Evolutionary conservation across 1,140 invertebrate species (phyloP).

Genomic region (Diachasma alloeum): DNA sequence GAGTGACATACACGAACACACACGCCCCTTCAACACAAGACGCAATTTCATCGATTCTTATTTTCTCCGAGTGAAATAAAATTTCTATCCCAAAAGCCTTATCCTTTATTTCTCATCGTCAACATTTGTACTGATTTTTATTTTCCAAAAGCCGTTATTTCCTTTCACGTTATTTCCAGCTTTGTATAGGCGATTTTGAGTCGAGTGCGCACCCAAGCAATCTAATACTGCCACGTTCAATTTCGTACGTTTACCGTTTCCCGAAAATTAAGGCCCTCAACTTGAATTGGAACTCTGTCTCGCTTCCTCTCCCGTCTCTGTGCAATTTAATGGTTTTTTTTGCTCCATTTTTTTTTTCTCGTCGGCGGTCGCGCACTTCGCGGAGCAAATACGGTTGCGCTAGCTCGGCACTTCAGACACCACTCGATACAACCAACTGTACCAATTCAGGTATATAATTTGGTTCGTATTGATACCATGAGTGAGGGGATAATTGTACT

Average conservation of each 20-base stretch:
- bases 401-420: background rate
- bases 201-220: background rate
- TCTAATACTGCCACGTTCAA: conserved; percentile 12
- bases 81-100: background rate
- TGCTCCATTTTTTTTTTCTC: background rate
- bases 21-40: background rate
- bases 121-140: background rate
- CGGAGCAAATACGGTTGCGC: conserved; percentile 2
- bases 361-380: background rate
- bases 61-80: background rate
- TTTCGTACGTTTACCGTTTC: conserved; percentile 4
- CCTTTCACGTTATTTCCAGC: background rate
- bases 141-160: conserved; percentile 3
- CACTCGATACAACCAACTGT: background rate
- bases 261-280: conserved; percentile 12
- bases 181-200: background rate
- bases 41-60: background rate
- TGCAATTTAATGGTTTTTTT: conserved; percentile 1
- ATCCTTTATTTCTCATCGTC: background rate
- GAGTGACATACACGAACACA: background rate
- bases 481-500: background rate
- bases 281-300: conserved; percentile 6
- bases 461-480: background rate
- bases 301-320: background rate
- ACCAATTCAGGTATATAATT: background rate